These are phyloP conservation scores for Ametastegia equiseti DNA, from an alignment of 2,888 invertebrate species.

Conservation along the genomic window DNA sequence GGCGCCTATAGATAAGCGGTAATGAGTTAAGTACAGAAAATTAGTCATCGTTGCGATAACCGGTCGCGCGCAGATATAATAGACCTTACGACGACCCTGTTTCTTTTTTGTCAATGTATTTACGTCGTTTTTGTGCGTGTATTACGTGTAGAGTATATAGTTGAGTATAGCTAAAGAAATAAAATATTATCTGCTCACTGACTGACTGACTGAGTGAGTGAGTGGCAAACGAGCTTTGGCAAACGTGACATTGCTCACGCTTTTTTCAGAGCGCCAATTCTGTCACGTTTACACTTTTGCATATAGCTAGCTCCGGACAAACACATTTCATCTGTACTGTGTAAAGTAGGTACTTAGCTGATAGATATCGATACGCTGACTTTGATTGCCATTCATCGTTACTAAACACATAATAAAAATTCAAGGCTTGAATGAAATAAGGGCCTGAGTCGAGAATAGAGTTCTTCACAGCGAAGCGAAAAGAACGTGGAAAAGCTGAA, in stretches of 20 bases:
- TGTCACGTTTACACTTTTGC: neutral
- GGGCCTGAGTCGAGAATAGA: no score
- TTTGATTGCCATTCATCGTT: no score
- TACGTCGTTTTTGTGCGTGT: neutral
- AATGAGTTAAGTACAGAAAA: constrained; percentile 41
- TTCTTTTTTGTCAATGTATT: neutral
- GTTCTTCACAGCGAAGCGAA: no score
- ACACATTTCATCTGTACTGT: no score
- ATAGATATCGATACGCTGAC: no score
- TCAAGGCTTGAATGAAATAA: no score
- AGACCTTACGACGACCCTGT: constrained; percentile 29
- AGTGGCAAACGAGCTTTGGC: neutral
- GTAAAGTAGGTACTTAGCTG: no score
- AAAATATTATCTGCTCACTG: constrained; percentile 8
- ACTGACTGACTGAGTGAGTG: neutral
- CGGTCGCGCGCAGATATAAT: constrained; percentile 9
- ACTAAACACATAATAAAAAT: no score
- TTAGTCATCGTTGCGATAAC: constrained; percentile 43
- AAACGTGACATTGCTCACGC: constrained; percentile 42
- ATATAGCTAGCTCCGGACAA: no score
- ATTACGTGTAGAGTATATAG: neutral
- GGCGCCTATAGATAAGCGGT: constrained; percentile 33
- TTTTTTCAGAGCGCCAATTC: neutral
- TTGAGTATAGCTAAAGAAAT: neutral
- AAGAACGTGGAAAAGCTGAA: no score